Percentiles rank a stretch among this genome's conserved stretches.
Evolutionary conservation across 35 echinoderm and acorn worm species (phyloP).

Genomic region (Eucidaris tribuloides): DNA sequence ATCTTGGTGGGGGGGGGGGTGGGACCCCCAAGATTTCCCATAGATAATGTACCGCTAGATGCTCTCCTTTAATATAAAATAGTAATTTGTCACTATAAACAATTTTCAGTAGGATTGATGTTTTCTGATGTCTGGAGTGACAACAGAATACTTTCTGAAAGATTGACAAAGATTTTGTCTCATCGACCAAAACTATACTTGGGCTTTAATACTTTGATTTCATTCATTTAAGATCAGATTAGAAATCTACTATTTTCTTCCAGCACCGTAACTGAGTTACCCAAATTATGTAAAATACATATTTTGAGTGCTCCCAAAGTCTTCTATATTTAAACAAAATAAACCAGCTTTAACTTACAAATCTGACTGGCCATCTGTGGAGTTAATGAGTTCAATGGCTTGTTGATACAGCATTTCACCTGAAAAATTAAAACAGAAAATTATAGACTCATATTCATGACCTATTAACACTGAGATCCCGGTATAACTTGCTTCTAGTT

Average conservation of each 20-base stretch:
- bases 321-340: background rate
- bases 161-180: too few species aligned
- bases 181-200: background rate
- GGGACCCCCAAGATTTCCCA: too few species aligned
- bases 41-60: too few species aligned
- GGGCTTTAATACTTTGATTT: background rate
- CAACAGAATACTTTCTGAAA: too few species aligned
- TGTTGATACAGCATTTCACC: background rate
- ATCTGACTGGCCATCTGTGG: slow-evolving; percentile 1
- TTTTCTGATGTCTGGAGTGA: too few species aligned
- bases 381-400: background rate
- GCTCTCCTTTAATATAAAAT: too few species aligned
- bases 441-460: background rate
- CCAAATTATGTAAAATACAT: background rate
- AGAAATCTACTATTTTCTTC: background rate
- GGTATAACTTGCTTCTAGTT: background rate
- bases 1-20: too few species aligned
- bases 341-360: background rate
- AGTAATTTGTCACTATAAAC: too few species aligned
- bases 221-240: background rate
- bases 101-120: too few species aligned
- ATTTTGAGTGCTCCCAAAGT: background rate
- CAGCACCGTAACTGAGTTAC: background rate
- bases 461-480: background rate
- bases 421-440: background rate